Percentiles rank a stretch among this genome's conserved stretches.
Conservation (phyloP, 2,113 vertebrate genomes). For the Phoxinus phoxinus region DNA sequence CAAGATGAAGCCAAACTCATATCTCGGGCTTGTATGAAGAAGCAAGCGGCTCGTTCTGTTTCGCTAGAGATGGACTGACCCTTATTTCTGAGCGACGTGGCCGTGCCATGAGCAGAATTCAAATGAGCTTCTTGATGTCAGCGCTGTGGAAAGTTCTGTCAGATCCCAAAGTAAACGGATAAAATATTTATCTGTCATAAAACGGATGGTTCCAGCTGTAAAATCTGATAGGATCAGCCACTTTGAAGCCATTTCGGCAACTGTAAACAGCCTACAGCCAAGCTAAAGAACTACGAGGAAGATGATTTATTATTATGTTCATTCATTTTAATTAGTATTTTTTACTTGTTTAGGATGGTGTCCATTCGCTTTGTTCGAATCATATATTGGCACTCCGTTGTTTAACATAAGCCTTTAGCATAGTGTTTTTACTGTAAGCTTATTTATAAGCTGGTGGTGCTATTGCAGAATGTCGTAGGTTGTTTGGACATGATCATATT, state of each 20-base stretch:
- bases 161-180: background rate
- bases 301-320: too few relatives aligned
- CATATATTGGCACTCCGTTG: background rate
- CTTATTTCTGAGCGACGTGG: background rate
- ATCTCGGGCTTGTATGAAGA: background rate
- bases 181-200: slow-evolving; percentile 7
- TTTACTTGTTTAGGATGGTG: background rate
- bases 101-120: slow-evolving; percentile 23
- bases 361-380: background rate
- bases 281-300: background rate
- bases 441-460: background rate
- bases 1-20: slow-evolving; percentile 14
- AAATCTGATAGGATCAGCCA: background rate
- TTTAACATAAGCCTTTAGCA: background rate
- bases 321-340: too few relatives aligned
- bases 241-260: slow-evolving; percentile 5
- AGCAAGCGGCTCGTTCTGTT: slow-evolving; percentile 16
- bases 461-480: background rate
- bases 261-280: background rate
- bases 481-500: background rate
- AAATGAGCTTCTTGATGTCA: background rate
- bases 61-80: slow-evolving; percentile 21
- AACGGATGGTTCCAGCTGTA: background rate
- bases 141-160: slow-evolving; percentile 2
- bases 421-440: background rate